phyloP scores from a whole-genome alignment of 2,113 vertebrate species.

The Naja naja region DNA sequence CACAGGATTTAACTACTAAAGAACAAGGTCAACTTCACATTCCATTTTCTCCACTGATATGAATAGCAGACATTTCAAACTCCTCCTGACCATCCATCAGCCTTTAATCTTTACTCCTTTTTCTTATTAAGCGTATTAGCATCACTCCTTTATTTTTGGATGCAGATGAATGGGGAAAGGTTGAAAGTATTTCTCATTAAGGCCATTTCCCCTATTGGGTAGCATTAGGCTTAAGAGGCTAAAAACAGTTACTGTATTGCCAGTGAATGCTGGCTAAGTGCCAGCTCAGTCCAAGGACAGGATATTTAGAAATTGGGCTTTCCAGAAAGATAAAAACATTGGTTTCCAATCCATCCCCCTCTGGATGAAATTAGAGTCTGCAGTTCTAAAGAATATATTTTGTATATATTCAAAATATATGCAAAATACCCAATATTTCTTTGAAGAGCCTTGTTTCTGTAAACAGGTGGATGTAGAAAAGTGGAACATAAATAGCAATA shows the following conservation, averaged over 20 bases:
- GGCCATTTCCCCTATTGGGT: not conserved
- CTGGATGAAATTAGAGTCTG: not conserved
- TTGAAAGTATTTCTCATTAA: not conserved
- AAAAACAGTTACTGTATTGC: not conserved
- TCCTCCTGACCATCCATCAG: not conserved
- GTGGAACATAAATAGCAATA: not conserved
- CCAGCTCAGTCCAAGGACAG: accelerated
- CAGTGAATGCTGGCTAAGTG: constrained; percentile 5
- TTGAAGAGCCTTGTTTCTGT: constrained; percentile 1
- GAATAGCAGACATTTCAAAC: accelerated
- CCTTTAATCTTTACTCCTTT: not conserved
- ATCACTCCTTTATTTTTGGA: accelerated
- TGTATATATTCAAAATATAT: not conserved
- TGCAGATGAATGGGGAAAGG: constrained; percentile 7
- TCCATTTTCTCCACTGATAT: not conserved
- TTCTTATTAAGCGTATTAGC: not conserved
- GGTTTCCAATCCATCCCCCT: not conserved
- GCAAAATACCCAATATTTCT: not conserved
- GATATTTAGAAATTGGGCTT: not conserved
- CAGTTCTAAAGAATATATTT: not conserved
- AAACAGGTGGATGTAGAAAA: not conserved
- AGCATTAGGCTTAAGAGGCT: constrained; percentile 22
- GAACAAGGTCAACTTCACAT: not conserved
- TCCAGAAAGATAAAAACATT: constrained; percentile 1
- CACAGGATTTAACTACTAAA: not conserved